phyloP scores from a whole-genome alignment of 2,888 invertebrate genomes.

The Eueremaeus valkanovi region DNA sequence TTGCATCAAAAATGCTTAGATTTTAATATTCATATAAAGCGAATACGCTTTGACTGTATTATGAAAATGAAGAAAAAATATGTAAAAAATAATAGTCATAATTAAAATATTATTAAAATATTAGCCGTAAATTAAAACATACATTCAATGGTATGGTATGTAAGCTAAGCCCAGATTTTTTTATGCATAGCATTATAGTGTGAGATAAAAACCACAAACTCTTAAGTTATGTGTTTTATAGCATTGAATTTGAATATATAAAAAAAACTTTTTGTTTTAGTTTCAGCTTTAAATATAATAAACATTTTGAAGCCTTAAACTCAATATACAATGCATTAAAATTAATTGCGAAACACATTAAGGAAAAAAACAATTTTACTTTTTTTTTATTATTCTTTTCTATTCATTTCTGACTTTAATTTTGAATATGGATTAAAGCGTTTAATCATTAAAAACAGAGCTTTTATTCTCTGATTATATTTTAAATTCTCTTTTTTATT shows the following conservation, averaged over 20 bases:
- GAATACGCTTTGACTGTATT: background rate
- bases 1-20: background rate
- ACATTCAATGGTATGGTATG: too few relatives aligned
- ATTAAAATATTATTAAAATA: background rate
- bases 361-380: too few relatives aligned
- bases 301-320: too few relatives aligned
- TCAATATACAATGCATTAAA: background rate
- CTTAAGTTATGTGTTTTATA: background rate
- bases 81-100: background rate
- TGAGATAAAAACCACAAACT: background rate
- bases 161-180: slow-evolving; percentile 1
- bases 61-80: too few relatives aligned
- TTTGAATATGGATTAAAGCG: too few relatives aligned
- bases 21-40: background rate
- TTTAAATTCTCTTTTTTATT: too few relatives aligned
- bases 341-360: too few relatives aligned
- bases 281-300: too few relatives aligned
- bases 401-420: too few relatives aligned
- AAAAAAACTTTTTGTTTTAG: background rate
- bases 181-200: background rate
- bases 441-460: too few relatives aligned
- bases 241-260: background rate
- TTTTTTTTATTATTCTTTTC: too few relatives aligned
- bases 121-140: background rate
- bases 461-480: too few relatives aligned